Conservation (phyloP, 2,888 invertebrate species). For the Chrysolina haemoptera region DNA sequence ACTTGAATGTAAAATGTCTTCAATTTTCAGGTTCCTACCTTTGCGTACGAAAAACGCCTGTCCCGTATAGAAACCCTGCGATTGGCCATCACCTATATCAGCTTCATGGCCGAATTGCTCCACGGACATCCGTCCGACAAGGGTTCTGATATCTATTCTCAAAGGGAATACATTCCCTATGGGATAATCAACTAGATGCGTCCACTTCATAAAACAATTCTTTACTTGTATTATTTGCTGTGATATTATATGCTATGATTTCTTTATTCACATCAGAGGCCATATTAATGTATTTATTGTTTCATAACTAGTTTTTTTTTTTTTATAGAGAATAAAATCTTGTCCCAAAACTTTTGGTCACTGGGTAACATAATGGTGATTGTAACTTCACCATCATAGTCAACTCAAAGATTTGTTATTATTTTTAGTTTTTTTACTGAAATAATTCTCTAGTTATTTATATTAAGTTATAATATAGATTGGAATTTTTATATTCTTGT, state of each 20-base stretch:
- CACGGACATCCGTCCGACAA: slow-evolving; percentile 73
- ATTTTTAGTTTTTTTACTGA: too few relatives aligned
- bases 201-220: neutral
- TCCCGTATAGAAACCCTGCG: slow-evolving; percentile 96
- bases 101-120: slow-evolving; percentile 94
- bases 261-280: too few relatives aligned
- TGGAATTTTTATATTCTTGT: too few relatives aligned
- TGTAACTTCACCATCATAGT: too few relatives aligned
- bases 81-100: slow-evolving; percentile 95
- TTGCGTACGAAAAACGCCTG: slow-evolving; percentile 95
- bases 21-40: slow-evolving; percentile 86
- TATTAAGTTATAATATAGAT: too few relatives aligned
- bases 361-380: too few relatives aligned
- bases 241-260: slow-evolving; percentile 25
- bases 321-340: too few relatives aligned
- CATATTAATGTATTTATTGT: too few relatives aligned
- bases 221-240: slow-evolving; percentile 12
- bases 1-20: neutral
- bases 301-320: too few relatives aligned
- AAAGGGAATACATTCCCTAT: slow-evolving; percentile 70
- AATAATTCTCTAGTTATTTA: too few relatives aligned
- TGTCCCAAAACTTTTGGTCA: too few relatives aligned
- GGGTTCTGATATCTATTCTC: slow-evolving; percentile 64
- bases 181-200: slow-evolving; percentile 29
- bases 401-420: too few relatives aligned